These are phyloP conservation scores for Orchesellides sinensis DNA, from an alignment of 2,888 invertebrate genomes.

Conservation along the genomic window DNA sequence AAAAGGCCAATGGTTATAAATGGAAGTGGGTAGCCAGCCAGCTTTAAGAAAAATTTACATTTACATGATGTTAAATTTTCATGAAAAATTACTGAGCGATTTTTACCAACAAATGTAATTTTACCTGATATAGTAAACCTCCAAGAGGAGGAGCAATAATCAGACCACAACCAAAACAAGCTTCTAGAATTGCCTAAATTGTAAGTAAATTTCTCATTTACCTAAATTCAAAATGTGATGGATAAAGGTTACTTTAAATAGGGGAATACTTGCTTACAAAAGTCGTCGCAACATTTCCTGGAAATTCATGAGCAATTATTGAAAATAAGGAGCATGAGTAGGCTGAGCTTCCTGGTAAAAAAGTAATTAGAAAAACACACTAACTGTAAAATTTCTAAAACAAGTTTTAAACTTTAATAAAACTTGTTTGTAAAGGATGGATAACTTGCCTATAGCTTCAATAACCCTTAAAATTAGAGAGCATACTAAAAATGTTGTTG, in stretches of 20 bases:
- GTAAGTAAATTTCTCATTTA: not conserved
- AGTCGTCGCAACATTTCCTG: constrained; percentile 86
- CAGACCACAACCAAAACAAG: constrained; percentile 79
- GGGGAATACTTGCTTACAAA: constrained; percentile 56
- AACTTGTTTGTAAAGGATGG: too few relatives aligned
- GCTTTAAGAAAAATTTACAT: constrained; percentile 75
- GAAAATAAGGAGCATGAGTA: constrained; percentile 90
- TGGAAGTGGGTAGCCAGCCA: constrained; percentile 88
- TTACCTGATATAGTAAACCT: constrained; percentile 54
- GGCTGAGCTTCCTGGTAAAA: constrained; percentile 83
- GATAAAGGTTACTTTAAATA: too few relatives aligned
- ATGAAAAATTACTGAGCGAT: not conserved
- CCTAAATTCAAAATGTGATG: not conserved
- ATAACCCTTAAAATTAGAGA: constrained; percentile 88
- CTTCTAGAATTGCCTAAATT: constrained; percentile 75
- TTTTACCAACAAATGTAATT: not conserved
- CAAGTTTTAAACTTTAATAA: not conserved
- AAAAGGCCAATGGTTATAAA: constrained; percentile 88
- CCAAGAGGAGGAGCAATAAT: constrained; percentile 62
- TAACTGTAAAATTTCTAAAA: not conserved
- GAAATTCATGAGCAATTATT: constrained; percentile 92
- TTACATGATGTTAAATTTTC: not conserved
- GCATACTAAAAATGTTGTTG: constrained; percentile 84
- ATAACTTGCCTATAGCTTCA: constrained; percentile 83
- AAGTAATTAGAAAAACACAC: not conserved